These are phyloP conservation scores for Passer domesticus DNA, from an alignment of 2,113 vertebrate genomes.

Conservation along the genomic window DNA sequence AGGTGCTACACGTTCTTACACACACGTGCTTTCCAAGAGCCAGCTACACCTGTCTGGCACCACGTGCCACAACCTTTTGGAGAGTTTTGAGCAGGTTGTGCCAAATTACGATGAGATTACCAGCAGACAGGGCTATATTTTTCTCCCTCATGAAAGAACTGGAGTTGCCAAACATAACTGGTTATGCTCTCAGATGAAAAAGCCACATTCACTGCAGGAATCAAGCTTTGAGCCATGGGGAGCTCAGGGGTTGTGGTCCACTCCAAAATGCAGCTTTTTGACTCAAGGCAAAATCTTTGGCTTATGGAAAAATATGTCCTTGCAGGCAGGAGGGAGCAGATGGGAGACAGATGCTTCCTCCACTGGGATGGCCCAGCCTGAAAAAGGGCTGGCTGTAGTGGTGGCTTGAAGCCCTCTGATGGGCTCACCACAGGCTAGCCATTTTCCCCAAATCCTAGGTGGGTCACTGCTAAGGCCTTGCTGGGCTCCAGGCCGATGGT, in stretches of 20 bases:
- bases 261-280: background rate
- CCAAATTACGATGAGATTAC: background rate
- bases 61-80: background rate
- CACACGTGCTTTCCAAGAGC: background rate
- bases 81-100: background rate
- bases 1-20: fast-evolving
- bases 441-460: background rate
- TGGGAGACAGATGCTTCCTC: background rate
- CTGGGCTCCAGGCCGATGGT: background rate
- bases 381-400: background rate
- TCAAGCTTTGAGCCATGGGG: background rate
- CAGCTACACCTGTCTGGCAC: background rate
- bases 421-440: background rate
- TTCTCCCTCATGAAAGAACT: background rate
- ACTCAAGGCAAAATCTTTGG: background rate
- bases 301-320: background rate
- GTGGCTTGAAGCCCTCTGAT: background rate
- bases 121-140: background rate
- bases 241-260: background rate
- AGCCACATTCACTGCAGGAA: background rate
- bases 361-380: background rate
- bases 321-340: background rate
- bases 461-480: background rate
- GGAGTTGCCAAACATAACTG: background rate
- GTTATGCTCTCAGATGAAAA: background rate